These are phyloP conservation scores for Dastarcus helophoroides DNA, from an alignment of 2,888 invertebrate species.

Conservation along the genomic window DNA sequence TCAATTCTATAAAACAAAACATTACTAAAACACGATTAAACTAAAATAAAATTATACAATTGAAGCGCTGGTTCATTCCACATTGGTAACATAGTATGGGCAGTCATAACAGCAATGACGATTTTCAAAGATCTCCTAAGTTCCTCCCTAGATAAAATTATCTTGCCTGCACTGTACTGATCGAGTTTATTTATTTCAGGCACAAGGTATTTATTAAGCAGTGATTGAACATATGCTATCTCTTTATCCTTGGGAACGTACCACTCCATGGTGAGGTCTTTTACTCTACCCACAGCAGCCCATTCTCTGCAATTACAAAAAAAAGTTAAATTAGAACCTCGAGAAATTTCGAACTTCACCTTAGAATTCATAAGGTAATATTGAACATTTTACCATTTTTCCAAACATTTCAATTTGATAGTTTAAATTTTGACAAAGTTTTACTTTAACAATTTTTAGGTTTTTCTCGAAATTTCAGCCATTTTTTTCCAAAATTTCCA, in stretches of 20 bases:
- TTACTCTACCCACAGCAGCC: conserved; percentile 60
- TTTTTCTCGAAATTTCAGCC: too few relatives aligned
- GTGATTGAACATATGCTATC: conserved; percentile 49
- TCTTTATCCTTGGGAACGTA: conserved; percentile 64
- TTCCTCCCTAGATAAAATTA: conserved; percentile 50
- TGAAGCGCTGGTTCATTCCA: conserved; percentile 51
- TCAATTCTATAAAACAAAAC: conserved; percentile 42
- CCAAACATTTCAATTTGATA: too few relatives aligned
- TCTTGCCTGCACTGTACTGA: conserved; percentile 43
- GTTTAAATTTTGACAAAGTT: too few relatives aligned
- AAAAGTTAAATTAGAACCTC: conserved; percentile 5
- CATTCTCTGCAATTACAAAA: conserved; percentile 48
- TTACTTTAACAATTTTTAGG: too few relatives aligned
- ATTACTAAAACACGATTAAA: background rate
- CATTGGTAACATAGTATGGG: conserved; percentile 54
- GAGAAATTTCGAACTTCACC: too few relatives aligned
- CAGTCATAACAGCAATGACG: conserved; percentile 53
- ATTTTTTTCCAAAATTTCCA: too few relatives aligned
- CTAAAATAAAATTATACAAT: conserved; percentile 39
- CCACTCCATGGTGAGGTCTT: conserved; percentile 60
- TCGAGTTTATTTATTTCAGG: conserved; percentile 51
- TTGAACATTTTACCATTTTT: too few relatives aligned
- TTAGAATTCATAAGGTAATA: too few relatives aligned
- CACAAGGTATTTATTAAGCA: conserved; percentile 54
- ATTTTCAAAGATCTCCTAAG: conserved; percentile 56